Percentiles rank a stretch among this genome's conserved stretches.
These are phyloP conservation scores for Pilophorus perplexus DNA, from an alignment of 2,888 invertebrate genomes.

Conservation along the genomic window DNA sequence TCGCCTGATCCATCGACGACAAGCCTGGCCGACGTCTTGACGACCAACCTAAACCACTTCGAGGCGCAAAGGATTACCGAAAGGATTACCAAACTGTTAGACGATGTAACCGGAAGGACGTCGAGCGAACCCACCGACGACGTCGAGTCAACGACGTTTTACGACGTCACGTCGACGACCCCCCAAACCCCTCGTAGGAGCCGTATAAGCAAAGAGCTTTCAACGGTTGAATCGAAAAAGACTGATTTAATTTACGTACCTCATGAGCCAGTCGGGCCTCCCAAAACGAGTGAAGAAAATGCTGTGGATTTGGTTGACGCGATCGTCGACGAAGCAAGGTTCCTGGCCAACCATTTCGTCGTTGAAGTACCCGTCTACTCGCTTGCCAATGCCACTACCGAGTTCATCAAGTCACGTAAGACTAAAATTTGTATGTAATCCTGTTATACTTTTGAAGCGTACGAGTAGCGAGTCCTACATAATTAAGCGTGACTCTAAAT, in stretches of 20 bases:
- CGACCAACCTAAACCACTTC: neutral
- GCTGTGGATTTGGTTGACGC: slow-evolving; percentile 4
- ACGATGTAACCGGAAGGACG: slow-evolving; percentile 1
- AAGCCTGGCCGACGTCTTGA: slow-evolving; percentile 7
- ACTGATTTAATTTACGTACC: slow-evolving; percentile 28
- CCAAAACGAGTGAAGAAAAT: neutral
- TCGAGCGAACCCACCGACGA: neutral
- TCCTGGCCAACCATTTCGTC: slow-evolving; percentile 36
- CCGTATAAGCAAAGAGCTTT: no score
- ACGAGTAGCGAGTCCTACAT: no score
- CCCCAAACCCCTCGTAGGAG: no score
- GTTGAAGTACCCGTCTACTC: slow-evolving; percentile 38
- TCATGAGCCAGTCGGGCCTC: neutral
- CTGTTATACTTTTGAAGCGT: no score
- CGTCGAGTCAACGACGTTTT: neutral
- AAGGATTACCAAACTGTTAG: neutral
- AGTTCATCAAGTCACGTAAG: slow-evolving; percentile 43
- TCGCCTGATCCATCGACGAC: neutral
- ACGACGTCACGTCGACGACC: neutral
- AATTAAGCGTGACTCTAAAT: no score
- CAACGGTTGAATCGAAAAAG: slow-evolving; percentile 2
- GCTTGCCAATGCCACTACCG: slow-evolving; percentile 39
- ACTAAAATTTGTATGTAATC: neutral
- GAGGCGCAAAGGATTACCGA: no score
- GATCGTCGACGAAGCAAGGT: slow-evolving; percentile 27